Percentiles rank a stretch among this genome's conserved stretches.
Evolutionary conservation across 2,888 invertebrate genomes (phyloP).

Genomic region (Actias luna): DNA sequence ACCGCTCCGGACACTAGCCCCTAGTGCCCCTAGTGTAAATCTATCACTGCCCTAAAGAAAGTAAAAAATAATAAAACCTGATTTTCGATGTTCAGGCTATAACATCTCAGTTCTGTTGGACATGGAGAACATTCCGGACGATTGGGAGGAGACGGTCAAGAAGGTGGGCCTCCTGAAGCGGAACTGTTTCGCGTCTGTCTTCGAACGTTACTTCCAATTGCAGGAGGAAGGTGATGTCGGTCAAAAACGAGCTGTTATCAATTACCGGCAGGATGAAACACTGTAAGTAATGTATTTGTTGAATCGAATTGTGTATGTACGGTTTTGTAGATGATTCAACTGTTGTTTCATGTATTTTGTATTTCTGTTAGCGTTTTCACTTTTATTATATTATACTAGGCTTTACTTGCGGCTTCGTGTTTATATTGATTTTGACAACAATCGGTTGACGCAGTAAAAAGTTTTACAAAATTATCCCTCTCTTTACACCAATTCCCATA

Average conservation of each 20-base stretch:
- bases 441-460: too few relatives aligned
- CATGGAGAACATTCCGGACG: conserved; percentile 93
- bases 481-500: too few relatives aligned
- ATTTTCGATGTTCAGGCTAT: conserved; percentile 84
- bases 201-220: conserved; percentile 99
- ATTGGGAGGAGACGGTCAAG: conserved; percentile 94
- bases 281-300: conserved; percentile 87
- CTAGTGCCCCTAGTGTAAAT: too few relatives aligned
- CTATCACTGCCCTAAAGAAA: not conserved
- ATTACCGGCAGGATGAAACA: conserved; percentile 99
- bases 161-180: conserved; percentile 97
- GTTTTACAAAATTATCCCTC: too few relatives aligned
- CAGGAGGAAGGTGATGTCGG: conserved; percentile 96
- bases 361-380: too few relatives aligned
- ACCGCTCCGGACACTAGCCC: too few relatives aligned
- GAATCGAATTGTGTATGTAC: not conserved
- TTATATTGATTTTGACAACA: too few relatives aligned
- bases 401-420: too few relatives aligned
- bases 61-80: not conserved
- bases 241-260: conserved; percentile 97
- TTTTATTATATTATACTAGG: too few relatives aligned
- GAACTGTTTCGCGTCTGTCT: conserved; percentile 99
- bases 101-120: conserved; percentile 97
- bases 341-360: too few relatives aligned
- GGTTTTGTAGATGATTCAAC: not conserved